These are phyloP conservation scores for Galaxea fascicularis DNA, from an alignment of 92 coral and sea anemone species.

Conservation along the genomic window DNA sequence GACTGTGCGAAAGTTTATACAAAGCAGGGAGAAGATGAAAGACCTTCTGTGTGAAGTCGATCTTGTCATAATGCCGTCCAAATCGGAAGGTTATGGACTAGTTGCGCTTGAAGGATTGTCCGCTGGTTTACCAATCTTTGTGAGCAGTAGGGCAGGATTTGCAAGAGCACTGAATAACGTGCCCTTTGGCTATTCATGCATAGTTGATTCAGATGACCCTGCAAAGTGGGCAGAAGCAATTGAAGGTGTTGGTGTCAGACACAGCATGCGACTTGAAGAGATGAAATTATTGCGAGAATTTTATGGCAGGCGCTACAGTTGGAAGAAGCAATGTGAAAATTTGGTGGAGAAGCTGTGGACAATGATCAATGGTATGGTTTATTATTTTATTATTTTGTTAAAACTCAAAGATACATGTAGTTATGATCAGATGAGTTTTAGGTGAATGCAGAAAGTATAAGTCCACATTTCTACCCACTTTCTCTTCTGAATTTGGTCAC, in stretches of 20 bases:
- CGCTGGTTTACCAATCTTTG: conserved; percentile 10
- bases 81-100: conserved; percentile 11
- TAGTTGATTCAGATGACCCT: conserved; percentile 5
- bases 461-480: too few relatives aligned
- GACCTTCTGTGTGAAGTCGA: conserved; percentile 3
- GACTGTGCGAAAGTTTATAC: neutral
- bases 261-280: neutral
- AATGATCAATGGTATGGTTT: neutral
- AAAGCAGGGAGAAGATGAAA: neutral
- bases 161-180: neutral
- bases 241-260: neutral
- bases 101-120: conserved; percentile 6
- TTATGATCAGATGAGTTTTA: too few relatives aligned
- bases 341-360: neutral
- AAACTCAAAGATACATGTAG: too few relatives aligned
- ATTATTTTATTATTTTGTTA: too few relatives aligned
- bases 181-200: neutral
- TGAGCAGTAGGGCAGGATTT: conserved; percentile 16
- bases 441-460: too few relatives aligned
- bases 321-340: neutral
- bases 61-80: conserved; percentile 17
- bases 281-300: neutral
- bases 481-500: too few relatives aligned
- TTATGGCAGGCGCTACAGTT: neutral
- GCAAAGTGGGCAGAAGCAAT: neutral